Evolutionary conservation across 2,888 invertebrate species (phyloP), one percentile per base, ranked within the genome.

Genomic region (Hypolimnas misippus): DNA sequence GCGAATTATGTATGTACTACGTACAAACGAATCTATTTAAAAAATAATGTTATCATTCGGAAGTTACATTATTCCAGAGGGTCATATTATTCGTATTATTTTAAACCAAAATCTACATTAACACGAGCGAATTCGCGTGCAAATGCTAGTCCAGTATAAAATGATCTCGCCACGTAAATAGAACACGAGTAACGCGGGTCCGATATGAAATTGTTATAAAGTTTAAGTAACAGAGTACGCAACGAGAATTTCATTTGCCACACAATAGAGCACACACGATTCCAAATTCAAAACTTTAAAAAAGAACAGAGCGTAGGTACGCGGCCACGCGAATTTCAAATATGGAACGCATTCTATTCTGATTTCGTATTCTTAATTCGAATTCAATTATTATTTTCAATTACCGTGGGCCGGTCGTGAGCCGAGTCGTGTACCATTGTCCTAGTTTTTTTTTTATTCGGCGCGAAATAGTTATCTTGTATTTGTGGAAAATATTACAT

Each of bases 261-360:
- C 77, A 89, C 89, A 91, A 89, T 89, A 88, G 87, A 88, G 86
- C 86, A 87, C 84, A 89, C 84, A 86, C 86, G 87, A 86, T 86
- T 86, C 86, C 78, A 81, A 91, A 91, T 89, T 89, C 85, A 84
- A 89, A 86, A 38, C n/a, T 82, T 86, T 72, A 73, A 83, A 82
- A 85, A 81, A 82, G 81, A 84, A 82, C 81, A 78, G 77, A 78
- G 78, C 75, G 77, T 77, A 77, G 75, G 76, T 71, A 76, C 78
- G 76, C 73, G 72, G 71, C 77, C 78, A 74, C 81, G 84, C 83
- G 80, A 84, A 86, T 82, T 89, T 88, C 83, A 82, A 88, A 89
- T 83, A 84, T 83, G 84, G 84, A 79, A 84, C 79, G 79, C 82
- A 83, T 84, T 87, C 84, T 86, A 81, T 82, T 85, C 82, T 81